Conservation (phyloP, 2,797 vertebrate genomes). For the Sebastes baramenuke region DNA sequence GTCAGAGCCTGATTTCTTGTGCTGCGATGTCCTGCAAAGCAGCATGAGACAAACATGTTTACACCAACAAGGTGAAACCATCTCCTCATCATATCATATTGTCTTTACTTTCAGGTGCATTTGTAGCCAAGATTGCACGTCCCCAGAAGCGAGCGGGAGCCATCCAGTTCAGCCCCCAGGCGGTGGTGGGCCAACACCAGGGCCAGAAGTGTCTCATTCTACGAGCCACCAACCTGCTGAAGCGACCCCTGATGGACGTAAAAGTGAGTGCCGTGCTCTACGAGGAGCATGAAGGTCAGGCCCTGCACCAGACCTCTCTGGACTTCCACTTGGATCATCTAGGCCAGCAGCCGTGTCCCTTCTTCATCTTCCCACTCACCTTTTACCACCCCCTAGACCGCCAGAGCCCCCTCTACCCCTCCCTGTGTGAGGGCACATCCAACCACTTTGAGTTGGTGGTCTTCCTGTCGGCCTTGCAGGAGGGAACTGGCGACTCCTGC, state of each 20-base stretch:
- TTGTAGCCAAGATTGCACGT: conserved; percentile 96
- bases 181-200: conserved; percentile 87
- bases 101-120: conserved; percentile 86
- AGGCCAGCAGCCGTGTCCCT: conserved; percentile 87
- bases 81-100: background rate
- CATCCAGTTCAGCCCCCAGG: conserved; percentile 92
- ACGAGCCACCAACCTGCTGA: conserved; percentile 91
- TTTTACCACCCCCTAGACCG: conserved; percentile 89
- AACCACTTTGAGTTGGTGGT: conserved; percentile 92
- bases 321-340: conserved; percentile 91
- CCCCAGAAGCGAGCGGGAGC: conserved; percentile 93
- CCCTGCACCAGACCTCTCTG: conserved; percentile 90
- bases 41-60: background rate
- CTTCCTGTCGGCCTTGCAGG: conserved; percentile 93
- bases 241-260: conserved; percentile 89
- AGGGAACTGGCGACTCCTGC: conserved; percentile 92
- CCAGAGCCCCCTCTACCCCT: conserved; percentile 87
- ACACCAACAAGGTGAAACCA: background rate
- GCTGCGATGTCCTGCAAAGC: background rate
- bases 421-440: conserved; percentile 84
- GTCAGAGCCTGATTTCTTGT: background rate
- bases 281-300: conserved; percentile 88
- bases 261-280: conserved; percentile 92
- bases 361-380: conserved; percentile 94
- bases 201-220: conserved; percentile 91